Conservation (phyloP, 2,888 invertebrate genomes). For the Tortricodes alternella region DNA sequence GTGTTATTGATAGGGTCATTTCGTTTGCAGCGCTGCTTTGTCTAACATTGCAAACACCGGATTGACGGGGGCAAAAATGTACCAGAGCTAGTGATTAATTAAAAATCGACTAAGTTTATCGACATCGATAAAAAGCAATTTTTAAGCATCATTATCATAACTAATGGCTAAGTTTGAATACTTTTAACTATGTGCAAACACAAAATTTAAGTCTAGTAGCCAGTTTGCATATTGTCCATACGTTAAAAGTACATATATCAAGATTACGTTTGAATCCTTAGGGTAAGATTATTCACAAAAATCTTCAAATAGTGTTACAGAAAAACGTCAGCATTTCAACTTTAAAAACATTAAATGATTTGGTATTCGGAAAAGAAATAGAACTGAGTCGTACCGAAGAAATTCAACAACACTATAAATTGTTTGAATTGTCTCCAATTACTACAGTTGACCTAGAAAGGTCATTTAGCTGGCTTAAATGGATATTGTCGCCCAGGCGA, state of each 20-base stretch:
- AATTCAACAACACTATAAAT: not conserved
- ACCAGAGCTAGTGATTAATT: no score
- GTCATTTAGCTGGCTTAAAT: conserved; percentile 1
- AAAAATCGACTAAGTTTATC: no score
- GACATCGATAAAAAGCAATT: no score
- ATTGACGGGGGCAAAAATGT: no score
- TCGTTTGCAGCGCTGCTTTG: no score
- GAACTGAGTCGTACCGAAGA: not conserved
- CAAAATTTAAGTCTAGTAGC: conserved; percentile 5
- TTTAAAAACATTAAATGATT: conserved; percentile 2
- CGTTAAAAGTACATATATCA: not conserved
- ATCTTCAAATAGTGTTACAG: not conserved
- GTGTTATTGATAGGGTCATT: no score
- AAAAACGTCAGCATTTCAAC: conserved; percentile 1
- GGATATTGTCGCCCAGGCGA: not conserved
- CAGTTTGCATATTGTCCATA: conserved; percentile 1
- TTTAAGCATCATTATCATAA: no score
- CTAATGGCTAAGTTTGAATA: no score
- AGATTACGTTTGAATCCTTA: not conserved
- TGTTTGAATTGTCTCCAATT: conserved; percentile 1
- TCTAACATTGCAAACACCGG: no score
- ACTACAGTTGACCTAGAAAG: conserved; percentile 7
- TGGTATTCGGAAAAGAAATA: conserved; percentile 1
- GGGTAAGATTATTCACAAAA: conserved; percentile 7
- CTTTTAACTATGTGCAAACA: no score